phyloP scores from a whole-genome alignment of 53 echinoderm and acorn worm species.

The Mesocentrotus franciscanus region DNA sequence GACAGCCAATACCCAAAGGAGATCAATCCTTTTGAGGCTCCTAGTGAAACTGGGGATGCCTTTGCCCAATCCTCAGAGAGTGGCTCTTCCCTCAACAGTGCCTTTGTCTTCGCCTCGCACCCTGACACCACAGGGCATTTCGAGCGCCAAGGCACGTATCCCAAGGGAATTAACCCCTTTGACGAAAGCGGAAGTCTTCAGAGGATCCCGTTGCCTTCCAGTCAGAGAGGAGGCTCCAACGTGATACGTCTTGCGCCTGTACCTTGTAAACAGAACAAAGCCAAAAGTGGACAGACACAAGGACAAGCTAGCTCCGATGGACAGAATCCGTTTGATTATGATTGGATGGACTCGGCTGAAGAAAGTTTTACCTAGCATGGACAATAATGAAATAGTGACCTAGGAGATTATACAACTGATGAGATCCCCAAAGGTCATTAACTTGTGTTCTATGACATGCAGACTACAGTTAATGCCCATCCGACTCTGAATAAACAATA shows the following conservation, averaged over 20 bases:
- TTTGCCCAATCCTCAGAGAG: not conserved
- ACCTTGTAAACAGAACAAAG: not conserved
- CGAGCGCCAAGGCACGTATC: constrained; percentile 33
- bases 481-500: not conserved
- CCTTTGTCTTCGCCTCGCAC: constrained; percentile 11
- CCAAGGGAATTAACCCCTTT: constrained; percentile 57
- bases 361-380: constrained; percentile 53
- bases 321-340: constrained; percentile 46
- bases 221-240: constrained; percentile 13
- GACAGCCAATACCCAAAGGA: constrained; percentile 19
- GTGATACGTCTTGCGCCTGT: not conserved
- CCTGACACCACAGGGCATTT: not conserved
- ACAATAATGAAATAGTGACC: not conserved
- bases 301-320: not conserved
- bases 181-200: not conserved
- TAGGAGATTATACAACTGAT: not conserved
- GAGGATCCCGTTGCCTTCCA: not conserved
- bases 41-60: constrained; percentile 3
- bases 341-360: constrained; percentile 59
- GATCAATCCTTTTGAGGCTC: constrained; percentile 47
- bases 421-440: not conserved
- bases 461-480: no score
- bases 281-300: not conserved
- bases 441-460: no score
- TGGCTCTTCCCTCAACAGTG: constrained; percentile 11